Percentiles rank a stretch among this genome's conserved stretches.
These are phyloP conservation scores for Athalia rosae DNA, from an alignment of 2,888 invertebrate genomes.

Conservation along the genomic window DNA sequence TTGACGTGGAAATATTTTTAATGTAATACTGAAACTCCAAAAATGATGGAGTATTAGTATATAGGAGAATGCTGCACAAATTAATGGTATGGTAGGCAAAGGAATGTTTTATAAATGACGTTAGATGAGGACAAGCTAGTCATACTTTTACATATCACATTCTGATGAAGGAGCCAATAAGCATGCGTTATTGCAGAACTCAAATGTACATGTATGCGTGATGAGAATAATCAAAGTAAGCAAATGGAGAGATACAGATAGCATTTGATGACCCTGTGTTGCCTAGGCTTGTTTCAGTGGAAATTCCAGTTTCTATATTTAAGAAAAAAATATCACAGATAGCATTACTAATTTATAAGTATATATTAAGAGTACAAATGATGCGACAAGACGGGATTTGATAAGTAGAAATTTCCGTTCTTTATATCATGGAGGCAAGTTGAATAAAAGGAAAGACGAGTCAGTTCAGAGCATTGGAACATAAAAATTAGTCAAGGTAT, in stretches of 20 bases:
- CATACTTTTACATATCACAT: background rate
- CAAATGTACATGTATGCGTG: background rate
- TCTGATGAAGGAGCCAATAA: background rate
- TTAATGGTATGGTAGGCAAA: no score
- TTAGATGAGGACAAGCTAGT: background rate
- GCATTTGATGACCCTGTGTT: constrained; percentile 7
- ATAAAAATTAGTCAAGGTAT: background rate
- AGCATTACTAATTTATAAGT: no score
- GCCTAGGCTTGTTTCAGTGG: constrained; percentile 15
- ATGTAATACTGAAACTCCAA: no score
- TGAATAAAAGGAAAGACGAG: no score
- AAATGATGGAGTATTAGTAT: no score
- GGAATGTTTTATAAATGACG: background rate
- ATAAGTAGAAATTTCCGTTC: no score
- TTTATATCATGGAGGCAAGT: no score
- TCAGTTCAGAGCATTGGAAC: no score
- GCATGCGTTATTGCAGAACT: background rate
- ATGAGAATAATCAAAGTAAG: background rate
- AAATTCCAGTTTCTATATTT: constrained; percentile 26
- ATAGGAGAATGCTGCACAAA: no score
- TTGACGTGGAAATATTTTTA: no score
- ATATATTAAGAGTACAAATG: no score
- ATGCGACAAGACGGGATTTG: no score
- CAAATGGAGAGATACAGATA: constrained; percentile 10
- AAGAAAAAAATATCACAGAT: constrained; percentile 22